Base-by-base conservation (phyloP, 1,140 invertebrate species). In the Cataglyphis hispanica region DNA sequence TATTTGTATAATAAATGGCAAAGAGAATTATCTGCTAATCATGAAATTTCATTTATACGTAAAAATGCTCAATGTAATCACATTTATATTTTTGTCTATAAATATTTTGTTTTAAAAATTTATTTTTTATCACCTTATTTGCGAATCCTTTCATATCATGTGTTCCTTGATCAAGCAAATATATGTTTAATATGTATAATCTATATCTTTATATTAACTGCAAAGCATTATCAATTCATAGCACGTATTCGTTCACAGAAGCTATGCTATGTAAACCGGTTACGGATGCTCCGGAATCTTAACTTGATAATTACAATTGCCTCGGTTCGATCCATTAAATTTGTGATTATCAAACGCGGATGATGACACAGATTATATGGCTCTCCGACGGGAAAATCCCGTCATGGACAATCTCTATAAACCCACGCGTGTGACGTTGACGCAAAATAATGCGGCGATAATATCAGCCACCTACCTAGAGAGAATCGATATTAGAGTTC, bases 231-330 rank as follows among this genome's bases (percentile, higher is more conserved):
- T 63, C 8, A 61, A 40, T 61, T 75, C 72, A 40, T 40, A 40
- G 8, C 3, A 4, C n/a, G 46, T 22, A 74, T 74, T 74, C n/a
- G 27, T 13, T 37, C 27, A 50, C 16, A 58, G 53, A 74, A 25
- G 31, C 7, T 74, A 34, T n/a, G n/a, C 31, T n/a, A 3, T 31
- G 50, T 58, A 74, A 74, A 58, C n/a, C 25, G 16, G 16, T 63
- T 76, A 40, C 6, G 34, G 46, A 75, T 75, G 34, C n/a, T 40
- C 13, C 7, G 56, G 10, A 63, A 76, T 76, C 16, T 76, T 40
- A n/a, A 63, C 8, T 61, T 76, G 6, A 40, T 76, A 76, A 58
- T 76, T 76, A 27, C 22, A 63, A 76, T 63, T 60, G 40, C 34
- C 40, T 76, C 37, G 31, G 25, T 43, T 16, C 6, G 10, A 76